Percentiles rank a stretch among this genome's conserved stretches.
These are phyloP conservation scores for Corythornis vintsioides DNA, from an alignment of 2,113 vertebrate species.

Conservation along the genomic window DNA sequence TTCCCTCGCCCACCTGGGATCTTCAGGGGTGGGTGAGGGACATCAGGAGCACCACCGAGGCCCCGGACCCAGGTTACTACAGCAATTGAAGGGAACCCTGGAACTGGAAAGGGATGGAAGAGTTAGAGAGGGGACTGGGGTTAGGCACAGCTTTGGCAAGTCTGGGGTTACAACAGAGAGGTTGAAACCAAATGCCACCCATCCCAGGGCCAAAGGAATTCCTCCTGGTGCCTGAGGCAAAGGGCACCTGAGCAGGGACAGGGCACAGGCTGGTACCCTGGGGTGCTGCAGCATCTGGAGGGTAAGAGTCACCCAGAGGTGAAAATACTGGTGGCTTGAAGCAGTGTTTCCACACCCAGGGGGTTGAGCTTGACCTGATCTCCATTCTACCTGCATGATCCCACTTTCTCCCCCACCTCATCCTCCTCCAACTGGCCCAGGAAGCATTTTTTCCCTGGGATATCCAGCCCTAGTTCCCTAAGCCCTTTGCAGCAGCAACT, in stretches of 20 bases:
- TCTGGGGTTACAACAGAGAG: not conserved
- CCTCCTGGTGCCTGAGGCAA: not conserved
- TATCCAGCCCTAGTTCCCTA: not conserved
- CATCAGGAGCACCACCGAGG: conserved; percentile 99
- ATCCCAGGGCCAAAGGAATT: not conserved
- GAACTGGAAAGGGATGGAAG: conserved; percentile 71
- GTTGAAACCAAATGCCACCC: not conserved
- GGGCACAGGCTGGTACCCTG: fast-evolving
- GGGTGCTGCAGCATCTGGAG: not conserved
- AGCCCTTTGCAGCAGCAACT: not conserved
- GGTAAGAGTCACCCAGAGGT: not conserved
- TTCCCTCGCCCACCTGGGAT: conserved; percentile 99
- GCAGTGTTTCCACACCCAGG: not conserved
- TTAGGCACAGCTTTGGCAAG: not conserved
- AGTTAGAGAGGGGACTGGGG: not conserved
- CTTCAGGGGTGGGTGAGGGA: conserved; percentile 99
- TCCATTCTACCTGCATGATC: not conserved
- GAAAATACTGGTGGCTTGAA: not conserved
- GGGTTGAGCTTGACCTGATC: not conserved
- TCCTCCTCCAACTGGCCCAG: not conserved
- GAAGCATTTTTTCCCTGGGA: not conserved
- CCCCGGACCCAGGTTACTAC: conserved; percentile 99
- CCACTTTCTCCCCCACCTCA: not conserved
- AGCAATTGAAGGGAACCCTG: conserved; percentile 87
- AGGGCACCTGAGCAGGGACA: not conserved